phyloP scores from a whole-genome alignment of 1,140 invertebrate genomes.

The Nylanderia fulva region DNA sequence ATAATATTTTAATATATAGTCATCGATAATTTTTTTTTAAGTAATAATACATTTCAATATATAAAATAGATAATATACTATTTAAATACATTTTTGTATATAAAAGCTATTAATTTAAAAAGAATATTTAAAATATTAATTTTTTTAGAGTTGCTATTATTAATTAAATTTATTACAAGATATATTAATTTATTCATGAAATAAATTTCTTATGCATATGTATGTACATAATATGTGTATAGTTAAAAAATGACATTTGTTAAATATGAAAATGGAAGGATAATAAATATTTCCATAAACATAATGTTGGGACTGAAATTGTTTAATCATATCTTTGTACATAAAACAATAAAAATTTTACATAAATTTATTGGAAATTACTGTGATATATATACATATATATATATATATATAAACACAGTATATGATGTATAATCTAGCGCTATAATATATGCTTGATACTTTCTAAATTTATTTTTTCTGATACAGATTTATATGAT shows the following conservation, averaged over 20 bases:
- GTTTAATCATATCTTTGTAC: constrained; percentile 85
- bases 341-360: constrained; percentile 84
- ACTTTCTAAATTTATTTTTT: constrained; percentile 81
- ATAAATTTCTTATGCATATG: too few species aligned
- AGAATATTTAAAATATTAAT: too few species aligned
- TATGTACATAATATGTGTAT: neutral
- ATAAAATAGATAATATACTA: too few species aligned
- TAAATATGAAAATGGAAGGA: neutral
- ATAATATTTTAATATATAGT: too few species aligned
- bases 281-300: constrained; percentile 10
- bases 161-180: too few species aligned
- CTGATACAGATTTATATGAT: constrained; percentile 73
- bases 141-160: too few species aligned
- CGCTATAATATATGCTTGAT: constrained; percentile 82
- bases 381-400: constrained; percentile 75
- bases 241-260: neutral
- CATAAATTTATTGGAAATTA: constrained; percentile 84
- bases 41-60: too few species aligned
- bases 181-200: too few species aligned
- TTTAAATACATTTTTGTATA: too few species aligned
- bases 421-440: constrained; percentile 83
- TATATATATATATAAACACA: constrained; percentile 47
- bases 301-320: constrained; percentile 79
- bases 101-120: too few species aligned
- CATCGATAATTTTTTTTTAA: too few species aligned